These are phyloP conservation scores for Loripinus fragilis DNA, from an alignment of 2,888 invertebrate species.

Conservation along the genomic window DNA sequence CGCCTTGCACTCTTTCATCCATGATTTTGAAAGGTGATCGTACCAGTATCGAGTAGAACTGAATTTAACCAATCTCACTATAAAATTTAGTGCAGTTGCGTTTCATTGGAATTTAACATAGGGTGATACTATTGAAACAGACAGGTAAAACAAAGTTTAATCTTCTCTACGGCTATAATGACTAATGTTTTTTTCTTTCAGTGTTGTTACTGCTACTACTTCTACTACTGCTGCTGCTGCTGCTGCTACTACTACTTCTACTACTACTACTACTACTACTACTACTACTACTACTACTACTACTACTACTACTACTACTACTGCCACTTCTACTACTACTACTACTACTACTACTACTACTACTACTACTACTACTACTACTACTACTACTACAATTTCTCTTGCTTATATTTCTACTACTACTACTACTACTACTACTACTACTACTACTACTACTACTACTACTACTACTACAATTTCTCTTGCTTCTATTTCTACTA, in stretches of 20 bases:
- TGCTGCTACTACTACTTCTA: conserved; percentile 32
- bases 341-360: conserved; percentile 28
- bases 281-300: conserved; percentile 23
- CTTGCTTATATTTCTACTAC: conserved; percentile 24
- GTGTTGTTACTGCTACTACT: conserved; percentile 29
- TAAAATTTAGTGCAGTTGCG: too few species aligned
- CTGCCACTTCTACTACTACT: conserved; percentile 22
- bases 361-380: conserved; percentile 32
- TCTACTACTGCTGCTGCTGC: conserved; percentile 26
- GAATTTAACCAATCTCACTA: too few species aligned
- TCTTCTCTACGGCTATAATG: too few species aligned
- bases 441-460: conserved; percentile 26
- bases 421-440: conserved; percentile 28
- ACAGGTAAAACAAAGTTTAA: too few species aligned
- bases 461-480: too few species aligned
- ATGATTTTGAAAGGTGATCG: too few species aligned
- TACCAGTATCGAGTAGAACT: too few species aligned
- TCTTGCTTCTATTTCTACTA: conserved; percentile 25
- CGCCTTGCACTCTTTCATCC: too few species aligned
- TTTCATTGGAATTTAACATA: too few species aligned
- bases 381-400: conserved; percentile 24
- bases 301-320: conserved; percentile 12
- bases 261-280: conserved; percentile 33
- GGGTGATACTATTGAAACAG: too few species aligned
- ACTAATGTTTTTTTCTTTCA: conserved; percentile 4